These are phyloP conservation scores for Chelonus formosanus DNA, from an alignment of 2,888 invertebrate genomes.

Conservation along the genomic window DNA sequence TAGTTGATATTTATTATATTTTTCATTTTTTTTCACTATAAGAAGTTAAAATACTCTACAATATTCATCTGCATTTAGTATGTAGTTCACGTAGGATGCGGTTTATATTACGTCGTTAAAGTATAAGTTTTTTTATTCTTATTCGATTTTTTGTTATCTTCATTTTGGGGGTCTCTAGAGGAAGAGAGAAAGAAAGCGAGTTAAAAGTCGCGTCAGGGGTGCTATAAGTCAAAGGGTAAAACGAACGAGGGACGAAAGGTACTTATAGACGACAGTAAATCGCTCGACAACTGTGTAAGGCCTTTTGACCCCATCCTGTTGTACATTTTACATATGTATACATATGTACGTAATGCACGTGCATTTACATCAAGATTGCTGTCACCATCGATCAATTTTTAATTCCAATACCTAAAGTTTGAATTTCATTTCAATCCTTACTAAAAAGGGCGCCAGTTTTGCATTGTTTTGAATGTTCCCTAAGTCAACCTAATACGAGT, in stretches of 20 bases:
- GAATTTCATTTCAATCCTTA: conserved; percentile 16
- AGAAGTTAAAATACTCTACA: not conserved
- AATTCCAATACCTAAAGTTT: conserved; percentile 32
- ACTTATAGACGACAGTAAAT: conserved; percentile 36
- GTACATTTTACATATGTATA: conserved; percentile 1
- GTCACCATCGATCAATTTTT: conserved; percentile 39
- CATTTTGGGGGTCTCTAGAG: conserved; percentile 29
- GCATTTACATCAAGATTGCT: conserved; percentile 25
- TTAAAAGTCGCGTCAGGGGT: conserved; percentile 47
- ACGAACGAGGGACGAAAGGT: conserved; percentile 41
- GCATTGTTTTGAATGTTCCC: not conserved
- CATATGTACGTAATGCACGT: conserved; percentile 25
- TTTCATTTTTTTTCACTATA: conserved; percentile 36
- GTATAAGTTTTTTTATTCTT: no score
- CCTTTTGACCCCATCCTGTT: not conserved
- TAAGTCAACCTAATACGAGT: conserved; percentile 26
- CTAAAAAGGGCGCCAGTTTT: conserved; percentile 22
- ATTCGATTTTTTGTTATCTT: conserved; percentile 17
- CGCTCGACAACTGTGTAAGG: conserved; percentile 20
- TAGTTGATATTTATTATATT: conserved; percentile 36
- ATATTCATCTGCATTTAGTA: no score
- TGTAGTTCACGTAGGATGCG: no score
- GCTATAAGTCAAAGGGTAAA: conserved; percentile 44
- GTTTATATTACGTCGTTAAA: no score
- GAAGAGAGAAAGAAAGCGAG: conserved; percentile 24